A percentile compares a stretch with the other conserved stretches of the same genome.
Conservation (phyloP, 2,888 invertebrate genomes). For the Maniola hyperantus region DNA sequence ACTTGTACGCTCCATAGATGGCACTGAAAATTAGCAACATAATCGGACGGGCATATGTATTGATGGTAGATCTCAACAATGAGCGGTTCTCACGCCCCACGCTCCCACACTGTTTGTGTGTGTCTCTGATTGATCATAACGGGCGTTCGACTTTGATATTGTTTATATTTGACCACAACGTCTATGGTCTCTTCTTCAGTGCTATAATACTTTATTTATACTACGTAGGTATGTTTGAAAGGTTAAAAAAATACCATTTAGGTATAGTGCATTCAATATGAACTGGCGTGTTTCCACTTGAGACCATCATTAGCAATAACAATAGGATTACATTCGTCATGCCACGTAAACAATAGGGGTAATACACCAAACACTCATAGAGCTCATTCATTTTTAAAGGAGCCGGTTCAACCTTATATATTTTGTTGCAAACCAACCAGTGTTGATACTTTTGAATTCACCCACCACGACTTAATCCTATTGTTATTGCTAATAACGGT, state of each 20-base stretch:
- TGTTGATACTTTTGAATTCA: too few species aligned
- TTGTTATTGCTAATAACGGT: too few species aligned
- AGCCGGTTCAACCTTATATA: too few species aligned
- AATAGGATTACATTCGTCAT: too few species aligned
- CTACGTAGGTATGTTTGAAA: not conserved
- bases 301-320: too few species aligned
- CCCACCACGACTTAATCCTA: too few species aligned
- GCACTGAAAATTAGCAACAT: conserved; percentile 18
- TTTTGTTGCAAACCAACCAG: too few species aligned
- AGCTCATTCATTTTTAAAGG: too few species aligned
- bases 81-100: conserved; percentile 68
- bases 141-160: conserved; percentile 49
- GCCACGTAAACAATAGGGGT: too few species aligned
- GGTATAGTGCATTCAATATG: too few species aligned
- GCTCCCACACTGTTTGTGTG: conserved; percentile 67
- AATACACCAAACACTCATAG: too few species aligned
- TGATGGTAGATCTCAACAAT: conserved; percentile 50
- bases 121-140: conserved; percentile 73
- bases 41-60: conserved; percentile 23
- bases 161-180: conserved; percentile 35
- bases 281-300: too few species aligned
- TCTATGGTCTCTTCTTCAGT: not conserved
- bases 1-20: not conserved
- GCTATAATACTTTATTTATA: conserved; percentile 11
- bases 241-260: not conserved